These are phyloP conservation scores for Hemichromis elongatus DNA, from an alignment of 2,113 vertebrate genomes.

Conservation along the genomic window DNA sequence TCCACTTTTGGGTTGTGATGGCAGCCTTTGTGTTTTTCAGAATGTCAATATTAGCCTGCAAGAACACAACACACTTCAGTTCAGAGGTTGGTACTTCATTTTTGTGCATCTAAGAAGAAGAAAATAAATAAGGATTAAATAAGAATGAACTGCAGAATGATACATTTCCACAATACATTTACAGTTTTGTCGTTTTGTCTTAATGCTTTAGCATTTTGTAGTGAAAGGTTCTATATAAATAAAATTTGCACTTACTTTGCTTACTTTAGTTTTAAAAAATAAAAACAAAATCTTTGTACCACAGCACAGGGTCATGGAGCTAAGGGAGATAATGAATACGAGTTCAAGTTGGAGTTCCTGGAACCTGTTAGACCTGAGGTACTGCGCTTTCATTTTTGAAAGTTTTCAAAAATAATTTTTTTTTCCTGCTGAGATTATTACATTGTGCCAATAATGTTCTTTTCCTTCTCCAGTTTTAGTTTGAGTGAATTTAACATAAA, in stretches of 20 bases:
- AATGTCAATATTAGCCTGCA: conserved; percentile 80
- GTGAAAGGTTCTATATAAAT: not conserved
- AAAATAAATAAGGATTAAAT: not conserved
- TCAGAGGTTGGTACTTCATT: conserved; percentile 79
- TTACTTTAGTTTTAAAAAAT: not conserved
- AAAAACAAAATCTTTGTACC: not conserved
- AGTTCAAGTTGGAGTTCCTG: conserved; percentile 89
- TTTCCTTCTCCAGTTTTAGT: not conserved
- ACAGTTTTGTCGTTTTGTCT: not conserved
- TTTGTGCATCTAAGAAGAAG: not conserved
- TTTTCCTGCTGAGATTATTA: not conserved
- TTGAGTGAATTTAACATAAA: not conserved
- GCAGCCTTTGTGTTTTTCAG: conserved; percentile 64
- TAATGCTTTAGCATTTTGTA: not conserved
- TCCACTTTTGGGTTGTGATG: not conserved
- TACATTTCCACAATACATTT: not conserved
- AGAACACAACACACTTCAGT: conserved; percentile 82
- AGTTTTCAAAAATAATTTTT: not conserved
- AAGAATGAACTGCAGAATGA: not conserved
- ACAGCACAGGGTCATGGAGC: conserved; percentile 91
- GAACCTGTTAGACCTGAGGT: conserved; percentile 81
- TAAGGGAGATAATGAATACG: conserved; percentile 92
- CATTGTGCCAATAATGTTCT: not conserved
- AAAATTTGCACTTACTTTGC: not conserved
- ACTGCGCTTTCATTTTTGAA: not conserved